Evolutionary conservation across 2,888 invertebrate species (phyloP).

Genomic region (Cactoblastis cactorum): DNA sequence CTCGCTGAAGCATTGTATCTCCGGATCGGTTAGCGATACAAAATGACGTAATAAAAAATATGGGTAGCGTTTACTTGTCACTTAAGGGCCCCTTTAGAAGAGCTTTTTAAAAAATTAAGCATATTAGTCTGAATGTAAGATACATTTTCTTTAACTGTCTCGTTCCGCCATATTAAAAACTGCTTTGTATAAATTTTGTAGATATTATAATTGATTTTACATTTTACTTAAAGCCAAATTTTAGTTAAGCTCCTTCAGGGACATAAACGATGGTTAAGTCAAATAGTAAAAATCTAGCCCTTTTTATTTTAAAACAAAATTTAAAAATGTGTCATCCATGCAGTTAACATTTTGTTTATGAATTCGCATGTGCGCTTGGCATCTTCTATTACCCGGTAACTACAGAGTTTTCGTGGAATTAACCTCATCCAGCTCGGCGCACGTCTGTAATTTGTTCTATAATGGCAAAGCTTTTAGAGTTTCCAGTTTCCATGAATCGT

Average conservation of each 20-base stretch:
- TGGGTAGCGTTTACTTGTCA: not conserved
- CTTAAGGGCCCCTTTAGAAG: not conserved
- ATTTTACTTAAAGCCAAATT: no score
- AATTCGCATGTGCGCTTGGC: not conserved
- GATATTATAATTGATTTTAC: no score
- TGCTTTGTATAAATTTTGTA: no score
- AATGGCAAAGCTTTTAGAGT: not conserved
- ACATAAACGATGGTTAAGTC: no score
- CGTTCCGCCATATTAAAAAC: no score
- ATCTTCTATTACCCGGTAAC: not conserved
- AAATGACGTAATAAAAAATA: constrained; percentile 7
- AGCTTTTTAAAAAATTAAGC: no score
- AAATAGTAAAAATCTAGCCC: no score
- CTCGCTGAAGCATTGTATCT: not conserved
- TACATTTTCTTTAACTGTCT: no score
- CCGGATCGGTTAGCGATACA: constrained; percentile 3
- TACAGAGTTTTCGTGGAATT: constrained; percentile 2
- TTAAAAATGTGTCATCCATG: no score
- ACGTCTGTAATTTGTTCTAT: not conserved
- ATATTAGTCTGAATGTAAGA: no score
- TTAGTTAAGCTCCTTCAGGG: no score
- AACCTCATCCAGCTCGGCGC: not conserved
- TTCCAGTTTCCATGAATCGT: not conserved
- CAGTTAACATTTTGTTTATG: not conserved
- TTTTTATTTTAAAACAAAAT: no score